A percentile compares a stretch with the other conserved stretches of the same genome.
Conservation (phyloP, 1,140 invertebrate species). For the Subanguina moxae region DNA sequence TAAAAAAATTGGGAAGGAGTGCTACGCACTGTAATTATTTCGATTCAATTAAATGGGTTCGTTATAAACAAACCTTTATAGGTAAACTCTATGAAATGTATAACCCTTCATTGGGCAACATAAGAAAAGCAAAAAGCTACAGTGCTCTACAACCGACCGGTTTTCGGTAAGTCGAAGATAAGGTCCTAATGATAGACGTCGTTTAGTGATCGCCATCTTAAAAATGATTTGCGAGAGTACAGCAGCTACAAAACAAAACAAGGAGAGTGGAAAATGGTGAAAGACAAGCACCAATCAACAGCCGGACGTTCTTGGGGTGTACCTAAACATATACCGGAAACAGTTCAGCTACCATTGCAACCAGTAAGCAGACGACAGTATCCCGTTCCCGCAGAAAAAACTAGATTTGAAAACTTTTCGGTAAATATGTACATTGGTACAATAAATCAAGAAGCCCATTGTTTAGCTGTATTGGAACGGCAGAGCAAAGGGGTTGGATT, state of each 20-base stretch:
- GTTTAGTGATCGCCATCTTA: background rate
- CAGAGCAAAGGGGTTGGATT: background rate
- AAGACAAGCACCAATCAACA: background rate
- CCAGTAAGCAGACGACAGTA: background rate
- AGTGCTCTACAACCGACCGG: background rate
- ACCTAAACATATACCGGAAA: background rate
- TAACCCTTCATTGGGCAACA: background rate
- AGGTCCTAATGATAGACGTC: too few relatives aligned
- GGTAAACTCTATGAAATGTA: background rate
- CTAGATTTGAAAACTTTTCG: conserved; percentile 1
- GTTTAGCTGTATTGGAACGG: background rate
- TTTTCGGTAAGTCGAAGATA: too few relatives aligned
- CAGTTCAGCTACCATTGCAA: background rate
- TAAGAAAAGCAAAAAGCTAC: background rate
- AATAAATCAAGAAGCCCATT: too few relatives aligned
- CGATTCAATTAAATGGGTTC: too few relatives aligned
- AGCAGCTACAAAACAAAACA: conserved; percentile 1
- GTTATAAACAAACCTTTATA: too few relatives aligned
- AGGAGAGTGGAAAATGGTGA: background rate
- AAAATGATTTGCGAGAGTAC: background rate
- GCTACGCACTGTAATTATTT: background rate
- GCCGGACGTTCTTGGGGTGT: background rate
- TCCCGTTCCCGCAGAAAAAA: background rate
- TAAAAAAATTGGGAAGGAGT: background rate
- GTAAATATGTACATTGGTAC: too few relatives aligned